Conservation (phyloP, 1,140 invertebrate species). For the Apolygus lucorum region DNA sequence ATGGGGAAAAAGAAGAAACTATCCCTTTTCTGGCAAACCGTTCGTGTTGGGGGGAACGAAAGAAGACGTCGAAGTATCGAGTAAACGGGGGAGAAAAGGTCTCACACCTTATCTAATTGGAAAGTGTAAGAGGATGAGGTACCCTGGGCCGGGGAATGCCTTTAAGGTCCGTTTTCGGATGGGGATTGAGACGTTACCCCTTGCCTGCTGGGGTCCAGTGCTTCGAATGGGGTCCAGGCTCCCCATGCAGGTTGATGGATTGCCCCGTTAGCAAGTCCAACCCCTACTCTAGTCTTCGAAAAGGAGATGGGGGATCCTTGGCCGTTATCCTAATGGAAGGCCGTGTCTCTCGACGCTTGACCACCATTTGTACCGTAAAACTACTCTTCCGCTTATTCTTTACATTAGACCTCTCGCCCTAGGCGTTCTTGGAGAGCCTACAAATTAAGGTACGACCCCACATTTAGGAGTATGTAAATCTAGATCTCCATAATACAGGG, state of each 20-base stretch:
- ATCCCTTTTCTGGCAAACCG: not conserved
- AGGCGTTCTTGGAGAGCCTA: no score
- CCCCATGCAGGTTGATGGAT: not conserved
- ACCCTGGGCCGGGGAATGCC: not conserved
- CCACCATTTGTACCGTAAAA: conserved; percentile 13
- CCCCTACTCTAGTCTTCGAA: no score
- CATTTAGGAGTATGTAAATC: no score
- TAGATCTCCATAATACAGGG: no score
- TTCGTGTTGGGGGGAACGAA: no score
- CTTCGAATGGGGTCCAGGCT: no score
- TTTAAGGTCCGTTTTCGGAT: not conserved
- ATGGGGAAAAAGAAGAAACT: not conserved
- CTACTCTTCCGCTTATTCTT: conserved; percentile 5
- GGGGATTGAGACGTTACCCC: conserved; percentile 6
- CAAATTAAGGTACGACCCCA: no score
- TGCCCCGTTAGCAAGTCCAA: not conserved
- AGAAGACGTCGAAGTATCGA: not conserved
- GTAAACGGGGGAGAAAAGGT: not conserved
- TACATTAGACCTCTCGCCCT: conserved; percentile 8
- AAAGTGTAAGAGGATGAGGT: not conserved
- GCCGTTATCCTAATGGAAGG: conserved; percentile 14
- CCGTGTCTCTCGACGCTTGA: conserved; percentile 9
- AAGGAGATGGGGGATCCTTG: not conserved
- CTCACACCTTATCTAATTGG: conserved; percentile 13
- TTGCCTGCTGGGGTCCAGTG: no score